Base-by-base conservation (phyloP, 1,140 invertebrate genomes). In the Pogonomyrmex barbatus region DNA sequence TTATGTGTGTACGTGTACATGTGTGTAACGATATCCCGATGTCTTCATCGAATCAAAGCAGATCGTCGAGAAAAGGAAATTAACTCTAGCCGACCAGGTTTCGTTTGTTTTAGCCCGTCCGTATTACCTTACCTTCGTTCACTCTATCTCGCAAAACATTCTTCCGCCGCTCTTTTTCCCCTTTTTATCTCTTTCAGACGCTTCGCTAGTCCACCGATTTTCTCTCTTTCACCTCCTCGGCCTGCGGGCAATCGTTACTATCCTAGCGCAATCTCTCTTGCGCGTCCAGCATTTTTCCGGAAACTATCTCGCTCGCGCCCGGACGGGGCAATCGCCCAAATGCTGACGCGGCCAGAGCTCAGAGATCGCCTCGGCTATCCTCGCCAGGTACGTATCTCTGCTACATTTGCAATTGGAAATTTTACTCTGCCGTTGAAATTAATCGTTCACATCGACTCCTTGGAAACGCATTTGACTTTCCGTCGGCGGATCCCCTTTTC, bases 401-500 rank as follows among this genome's bases (percentile, higher is more conserved):
- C 82, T 91, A 90, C 90, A 92, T 90, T 92, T 91, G 90, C 90
- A 91, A 92, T 92, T 68, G 89, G 86, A 87, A 92, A 92, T 73
- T 90, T 91, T 78, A 73, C 42, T 39, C 63, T 54, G 68, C 42
- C 68, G 63, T 88, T 83, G 77, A 89, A 91, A 92, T 92, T 92
- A 92, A 85, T 79, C 88, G 86, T 88, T 89, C 75, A 73, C 79
- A 10, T 73, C 70, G 78, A 17, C 54, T 67, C 45, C 65, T 84
- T 84, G 30, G 24, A 42, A 73, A 33, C 24, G 30, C 42, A 24
- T 65, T 86, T 58, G 70, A 76, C 47, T n/a, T n/a, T 4, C 39
- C 67, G n/a, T 67, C 47, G 54, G 8, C 14, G 4, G 9, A 39
- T n/a, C 8, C 39, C 33, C 24, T 24, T 12, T 12, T 24, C 36